Evolutionary conservation across 2,113 vertebrate genomes (phyloP), one percentile per base, ranked within the genome.

Genomic region (Grus americana): DNA sequence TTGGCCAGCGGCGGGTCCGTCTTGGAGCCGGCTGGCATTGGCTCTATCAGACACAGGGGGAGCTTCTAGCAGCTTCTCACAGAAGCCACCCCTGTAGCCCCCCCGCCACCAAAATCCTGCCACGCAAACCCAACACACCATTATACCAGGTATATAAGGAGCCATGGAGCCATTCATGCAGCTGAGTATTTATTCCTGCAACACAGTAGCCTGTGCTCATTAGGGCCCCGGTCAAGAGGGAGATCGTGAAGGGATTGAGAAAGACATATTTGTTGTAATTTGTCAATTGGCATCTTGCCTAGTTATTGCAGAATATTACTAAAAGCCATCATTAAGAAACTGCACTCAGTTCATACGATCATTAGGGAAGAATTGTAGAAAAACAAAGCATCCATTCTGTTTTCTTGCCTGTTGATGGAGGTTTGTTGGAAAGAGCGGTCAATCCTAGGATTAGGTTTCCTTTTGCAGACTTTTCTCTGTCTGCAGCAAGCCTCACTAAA

Each of bases 291-390:
- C 66, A 58, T 46, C 66, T 79, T 82, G 66, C 74, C 73, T 62
- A 58, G 32, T 79, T 87, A 54, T 38, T 84, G 24, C 54, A 87
- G 61, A 84, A 54, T 89, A 75, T 86, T 89, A 85, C 61, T 54
- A 65, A 92, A 91, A 86, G 46, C 24, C 17, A 75, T 93, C 21
- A 72, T 88, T 91, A 92, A 89, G 73, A 89, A 86, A 76, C 26
- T 70, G n/a, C 6, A 20, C 23, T 88, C 63, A 14, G 8, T 68
- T 72, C 75, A 18, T 61, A 30, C 4, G 2, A 49, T 57, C 46
- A 50, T 79, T 80, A 70, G 49, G 63, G 50, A 86, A 86, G 66
- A 79, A 81, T 0, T 78, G 40, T 12, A 80, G 52, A 63, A 90
- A 90, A 83, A 78, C 61, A 71, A 90, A 88, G 9, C 22, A 47